A percentile compares a stretch with the other conserved stretches of the same genome.
Evolutionary conservation across 2,797 vertebrate genomes (phyloP).

Genomic region (Denticeps clupeoides): DNA sequence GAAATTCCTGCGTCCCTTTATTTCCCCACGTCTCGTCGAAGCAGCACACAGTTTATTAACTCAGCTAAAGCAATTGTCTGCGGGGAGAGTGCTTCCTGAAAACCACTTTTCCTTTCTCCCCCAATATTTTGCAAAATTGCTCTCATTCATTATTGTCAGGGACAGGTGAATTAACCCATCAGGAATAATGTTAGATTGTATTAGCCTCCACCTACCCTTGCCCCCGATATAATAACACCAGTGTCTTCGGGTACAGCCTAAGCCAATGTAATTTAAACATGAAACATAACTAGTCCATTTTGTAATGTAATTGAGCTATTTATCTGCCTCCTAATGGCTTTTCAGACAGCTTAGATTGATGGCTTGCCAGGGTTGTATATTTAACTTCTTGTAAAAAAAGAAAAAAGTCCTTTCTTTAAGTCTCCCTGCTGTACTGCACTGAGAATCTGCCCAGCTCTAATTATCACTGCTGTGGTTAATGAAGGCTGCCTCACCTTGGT

Average conservation of each 20-base stretch:
- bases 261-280: constrained; percentile 74
- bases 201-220: constrained; percentile 47
- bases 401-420: constrained; percentile 60
- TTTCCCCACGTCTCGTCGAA: constrained; percentile 44
- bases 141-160: constrained; percentile 80
- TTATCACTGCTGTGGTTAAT: constrained; percentile 35
- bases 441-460: constrained; percentile 31
- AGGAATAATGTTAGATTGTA: constrained; percentile 71
- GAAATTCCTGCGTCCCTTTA: constrained; percentile 56
- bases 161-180: constrained; percentile 83
- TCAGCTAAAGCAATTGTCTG: constrained; percentile 56
- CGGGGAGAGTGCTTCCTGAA: constrained; percentile 56
- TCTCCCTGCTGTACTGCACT: constrained; percentile 59
- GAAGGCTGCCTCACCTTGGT: constrained; percentile 25
- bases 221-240: constrained; percentile 58
- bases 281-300: constrained; percentile 70
- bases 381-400: constrained; percentile 63
- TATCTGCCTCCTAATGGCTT: constrained; percentile 78
- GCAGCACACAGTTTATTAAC: constrained; percentile 56
- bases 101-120: constrained; percentile 53
- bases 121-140: constrained; percentile 90
- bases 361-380: constrained; percentile 57
- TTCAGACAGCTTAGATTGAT: constrained; percentile 74
- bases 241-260: constrained; percentile 63
- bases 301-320: constrained; percentile 85